Percentiles rank a stretch among this genome's conserved stretches.
phyloP scores from a whole-genome alignment of 2,888 invertebrate species.

The Cephus sareptanus region DNA sequence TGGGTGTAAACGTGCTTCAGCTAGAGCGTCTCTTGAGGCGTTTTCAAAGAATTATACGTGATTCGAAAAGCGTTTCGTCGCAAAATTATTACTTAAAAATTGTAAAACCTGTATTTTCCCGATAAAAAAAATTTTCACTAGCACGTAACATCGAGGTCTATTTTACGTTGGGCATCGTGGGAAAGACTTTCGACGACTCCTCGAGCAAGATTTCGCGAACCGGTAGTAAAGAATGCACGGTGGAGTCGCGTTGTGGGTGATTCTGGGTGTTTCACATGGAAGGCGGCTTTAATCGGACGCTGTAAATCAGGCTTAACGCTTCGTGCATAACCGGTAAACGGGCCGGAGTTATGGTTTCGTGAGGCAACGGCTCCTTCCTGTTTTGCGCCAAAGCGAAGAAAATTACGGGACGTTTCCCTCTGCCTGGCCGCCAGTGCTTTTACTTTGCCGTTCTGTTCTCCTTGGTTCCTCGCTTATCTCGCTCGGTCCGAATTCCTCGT shows the following conservation, averaged over 20 bases:
- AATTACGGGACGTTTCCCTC: not conserved
- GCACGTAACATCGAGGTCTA: not conserved
- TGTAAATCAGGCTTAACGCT: constrained; percentile 43
- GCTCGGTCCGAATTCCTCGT: not conserved
- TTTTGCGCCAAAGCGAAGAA: constrained; percentile 27
- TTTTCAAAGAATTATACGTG: not conserved
- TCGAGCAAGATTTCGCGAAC: not conserved
- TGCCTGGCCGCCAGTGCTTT: not conserved
- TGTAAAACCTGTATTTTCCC: not conserved
- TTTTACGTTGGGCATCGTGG: not conserved
- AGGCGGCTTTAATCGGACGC: constrained; percentile 37
- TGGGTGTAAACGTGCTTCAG: not conserved
- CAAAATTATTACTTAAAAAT: not conserved
- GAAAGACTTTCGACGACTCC: not conserved
- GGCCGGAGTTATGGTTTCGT: constrained; percentile 45
- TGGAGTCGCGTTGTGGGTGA: constrained; percentile 6
- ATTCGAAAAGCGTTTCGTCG: not conserved
- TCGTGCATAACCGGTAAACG: constrained; percentile 35
- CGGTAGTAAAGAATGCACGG: not conserved
- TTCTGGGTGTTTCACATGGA: constrained; percentile 26
- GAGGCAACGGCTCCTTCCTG: constrained; percentile 32
- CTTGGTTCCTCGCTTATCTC: constrained; percentile 7
- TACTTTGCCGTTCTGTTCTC: constrained; percentile 11
- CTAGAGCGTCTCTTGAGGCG: not conserved
- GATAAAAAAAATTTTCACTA: not conserved